Evolutionary conservation across 2,888 invertebrate species (phyloP).

Genomic region (Phrixothrix hirtus): DNA sequence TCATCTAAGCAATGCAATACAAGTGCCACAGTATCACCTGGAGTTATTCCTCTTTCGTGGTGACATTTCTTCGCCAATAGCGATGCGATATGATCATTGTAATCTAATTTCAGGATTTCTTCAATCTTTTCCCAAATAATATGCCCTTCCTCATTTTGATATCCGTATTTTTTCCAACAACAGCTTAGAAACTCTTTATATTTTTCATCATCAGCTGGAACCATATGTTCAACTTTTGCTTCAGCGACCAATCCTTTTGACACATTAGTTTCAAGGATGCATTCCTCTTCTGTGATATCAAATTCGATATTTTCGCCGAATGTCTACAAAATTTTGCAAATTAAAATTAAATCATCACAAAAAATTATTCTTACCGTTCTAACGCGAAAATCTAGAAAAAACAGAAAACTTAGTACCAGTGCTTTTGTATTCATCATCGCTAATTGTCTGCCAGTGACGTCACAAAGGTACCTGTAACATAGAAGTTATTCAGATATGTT

Average conservation of each 20-base stretch:
- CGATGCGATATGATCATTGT: background rate
- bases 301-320: background rate
- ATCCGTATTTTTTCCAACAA: constrained; percentile 21
- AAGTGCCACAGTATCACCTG: constrained; percentile 16
- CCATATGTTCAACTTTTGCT: constrained; percentile 7
- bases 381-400: too few species aligned
- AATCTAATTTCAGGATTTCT: background rate
- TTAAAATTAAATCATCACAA: too few species aligned
- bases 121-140: constrained; percentile 7
- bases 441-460: too few species aligned
- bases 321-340: too few species aligned
- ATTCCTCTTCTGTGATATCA: constrained; percentile 10
- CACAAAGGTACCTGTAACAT: too few species aligned
- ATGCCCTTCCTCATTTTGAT: constrained; percentile 9
- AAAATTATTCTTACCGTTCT: too few species aligned
- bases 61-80: constrained; percentile 12
- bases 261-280: constrained; percentile 9
- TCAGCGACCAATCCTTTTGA: constrained; percentile 6
- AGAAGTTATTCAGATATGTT: too few species aligned
- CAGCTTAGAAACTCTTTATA: constrained; percentile 22
- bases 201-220: constrained; percentile 5
- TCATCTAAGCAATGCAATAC: constrained; percentile 21
- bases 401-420: too few species aligned
- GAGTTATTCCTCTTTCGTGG: constrained; percentile 5
- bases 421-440: too few species aligned